Base-by-base conservation (phyloP, 2,113 vertebrate species). In the Actinemys pallida region DNA sequence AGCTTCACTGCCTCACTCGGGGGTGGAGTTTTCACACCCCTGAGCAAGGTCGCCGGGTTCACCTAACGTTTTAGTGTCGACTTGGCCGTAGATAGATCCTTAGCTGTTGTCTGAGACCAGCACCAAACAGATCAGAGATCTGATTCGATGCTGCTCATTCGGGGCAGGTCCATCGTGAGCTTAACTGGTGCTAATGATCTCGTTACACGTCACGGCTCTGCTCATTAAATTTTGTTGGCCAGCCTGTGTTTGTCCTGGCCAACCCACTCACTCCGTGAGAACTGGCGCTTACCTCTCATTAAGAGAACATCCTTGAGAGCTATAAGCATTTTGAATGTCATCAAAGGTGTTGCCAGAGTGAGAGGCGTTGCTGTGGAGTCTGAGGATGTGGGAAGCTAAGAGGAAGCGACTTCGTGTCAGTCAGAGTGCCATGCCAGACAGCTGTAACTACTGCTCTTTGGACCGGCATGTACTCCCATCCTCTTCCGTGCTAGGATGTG, bases 171-270 rank as follows among this genome's bases (percentile, higher is more conserved):
- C 47, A 86, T 79, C 57, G 24, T 8, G 1, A 62, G 90, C 45
- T 42, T 27, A 5, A 52, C 42, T 81, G 12, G 52, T 86, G 47
- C 42, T 87, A 42, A 81, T 7, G 0, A 76, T 88, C 47, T 52
- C 45, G 8, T 84, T 62, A 62, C 80, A 59, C 12, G 22, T 69
- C 1, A 0, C 4, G 50, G 13, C 78, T 49, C 81, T 52, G 87
- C 80, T 53, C 5, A 8, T 82, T 4, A 69, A 24, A 20, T 8
- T 8, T 59, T 50, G 75, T 62, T 80, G 45, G 65, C 3, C 49
- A 1, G 8, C 12, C 69, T 35, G 39, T 0, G 1, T 12, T 27
- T n/a, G 2, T 56, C 24, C 0, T 6, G 81, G 5, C 29, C 2
- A 4, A 1, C 82, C 81, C n/a, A 76, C 14, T 79, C 17, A 52